These are phyloP conservation scores for Bothrops jararaca DNA, from an alignment of 2,113 vertebrate genomes.

Conservation along the genomic window DNA sequence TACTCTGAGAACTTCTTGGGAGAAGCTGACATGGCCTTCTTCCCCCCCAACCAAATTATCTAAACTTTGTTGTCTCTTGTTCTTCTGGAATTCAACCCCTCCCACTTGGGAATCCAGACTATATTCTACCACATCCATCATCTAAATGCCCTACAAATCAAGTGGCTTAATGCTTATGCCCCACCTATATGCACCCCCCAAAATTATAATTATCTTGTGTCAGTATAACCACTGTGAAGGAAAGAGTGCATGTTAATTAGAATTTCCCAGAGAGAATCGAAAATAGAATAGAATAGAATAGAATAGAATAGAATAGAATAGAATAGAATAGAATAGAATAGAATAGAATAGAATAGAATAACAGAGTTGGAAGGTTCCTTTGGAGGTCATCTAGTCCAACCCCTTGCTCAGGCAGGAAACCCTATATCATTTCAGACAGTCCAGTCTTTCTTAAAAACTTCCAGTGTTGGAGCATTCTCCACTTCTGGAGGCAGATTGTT, in stretches of 20 bases:
- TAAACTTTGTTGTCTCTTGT: background rate
- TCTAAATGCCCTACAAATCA: background rate
- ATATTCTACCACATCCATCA: background rate
- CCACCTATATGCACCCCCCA: background rate
- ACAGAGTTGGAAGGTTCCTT: too few relatives aligned
- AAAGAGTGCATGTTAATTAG: background rate
- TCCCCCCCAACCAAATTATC: background rate
- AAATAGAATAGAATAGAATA: too few relatives aligned
- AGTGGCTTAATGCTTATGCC: background rate
- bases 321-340: too few relatives aligned
- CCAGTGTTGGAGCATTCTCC: too few relatives aligned
- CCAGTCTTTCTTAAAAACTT: too few relatives aligned
- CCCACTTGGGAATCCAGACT: background rate
- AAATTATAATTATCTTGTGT: background rate
- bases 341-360: too few relatives aligned
- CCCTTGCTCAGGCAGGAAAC: too few relatives aligned
- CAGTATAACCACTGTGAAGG: background rate
- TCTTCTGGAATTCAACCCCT: background rate
- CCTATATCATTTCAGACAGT: too few relatives aligned
- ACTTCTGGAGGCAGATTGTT: too few relatives aligned
- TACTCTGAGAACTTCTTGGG: background rate
- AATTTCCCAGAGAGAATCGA: background rate
- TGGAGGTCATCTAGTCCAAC: too few relatives aligned
- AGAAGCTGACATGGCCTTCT: background rate
- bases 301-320: too few relatives aligned